Percentiles rank a stretch among this genome's conserved stretches.
Evolutionary conservation across 2,113 vertebrate genomes (phyloP).

Genomic region (Cariama cristata): DNA sequence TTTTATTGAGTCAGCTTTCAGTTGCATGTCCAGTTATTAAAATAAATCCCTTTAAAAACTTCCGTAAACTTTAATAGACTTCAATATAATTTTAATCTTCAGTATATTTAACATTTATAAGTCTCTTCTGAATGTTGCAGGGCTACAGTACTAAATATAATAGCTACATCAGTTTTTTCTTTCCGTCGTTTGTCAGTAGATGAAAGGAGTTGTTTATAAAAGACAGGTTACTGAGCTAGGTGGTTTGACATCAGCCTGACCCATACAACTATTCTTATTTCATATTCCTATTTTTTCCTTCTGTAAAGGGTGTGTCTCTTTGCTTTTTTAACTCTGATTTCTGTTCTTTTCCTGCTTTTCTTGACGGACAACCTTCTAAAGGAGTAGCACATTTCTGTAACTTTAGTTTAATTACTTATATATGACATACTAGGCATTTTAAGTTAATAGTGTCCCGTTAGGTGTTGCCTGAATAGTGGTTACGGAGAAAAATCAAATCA

Average conservation of each 20-base stretch:
- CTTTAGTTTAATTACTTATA: background rate
- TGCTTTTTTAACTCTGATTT: background rate
- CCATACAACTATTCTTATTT: background rate
- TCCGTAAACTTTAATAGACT: background rate
- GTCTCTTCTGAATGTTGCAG: background rate
- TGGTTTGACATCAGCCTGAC: background rate
- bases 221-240: background rate
- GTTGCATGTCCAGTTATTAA: background rate
- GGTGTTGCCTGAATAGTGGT: background rate
- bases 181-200: background rate
- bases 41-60: background rate
- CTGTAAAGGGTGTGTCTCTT: fast-evolving
- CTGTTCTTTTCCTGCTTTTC: background rate
- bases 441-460: background rate
- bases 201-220: background rate
- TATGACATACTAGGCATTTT: background rate
- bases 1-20: background rate
- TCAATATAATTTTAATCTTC: background rate
- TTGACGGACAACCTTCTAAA: background rate
- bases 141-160: background rate
- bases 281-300: background rate
- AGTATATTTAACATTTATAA: background rate
- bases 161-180: background rate
- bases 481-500: background rate
- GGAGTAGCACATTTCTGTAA: background rate